phyloP scores from a whole-genome alignment of 2,888 invertebrate genomes.

The Harpalus rufipes region DNA sequence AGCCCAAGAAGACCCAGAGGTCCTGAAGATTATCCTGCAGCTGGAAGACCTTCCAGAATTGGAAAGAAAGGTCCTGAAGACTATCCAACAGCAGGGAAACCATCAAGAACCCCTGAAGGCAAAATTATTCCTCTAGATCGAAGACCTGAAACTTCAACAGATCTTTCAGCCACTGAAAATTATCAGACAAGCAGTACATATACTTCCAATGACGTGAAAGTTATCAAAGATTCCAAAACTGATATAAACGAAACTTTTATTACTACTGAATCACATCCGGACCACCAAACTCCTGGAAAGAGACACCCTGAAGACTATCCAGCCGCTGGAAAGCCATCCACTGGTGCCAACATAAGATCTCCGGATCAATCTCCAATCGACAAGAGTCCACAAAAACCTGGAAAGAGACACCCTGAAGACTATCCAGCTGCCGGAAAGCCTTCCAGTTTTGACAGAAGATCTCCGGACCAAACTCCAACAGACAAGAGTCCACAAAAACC shows the following conservation, averaged over 20 bases:
- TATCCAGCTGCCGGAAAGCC: conserved; percentile 25
- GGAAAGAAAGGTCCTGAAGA: conserved; percentile 23
- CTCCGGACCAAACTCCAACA: not conserved
- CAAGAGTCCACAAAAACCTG: conserved; percentile 67
- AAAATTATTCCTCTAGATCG: conserved; percentile 73
- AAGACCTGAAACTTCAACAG: not conserved
- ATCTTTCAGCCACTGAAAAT: conserved; percentile 4
- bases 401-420: conserved; percentile 67
- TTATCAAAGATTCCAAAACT: conserved; percentile 23
- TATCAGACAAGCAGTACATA: not conserved
- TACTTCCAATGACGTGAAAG: not conserved
- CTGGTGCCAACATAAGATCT: conserved; percentile 61
- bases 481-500: conserved; percentile 1
- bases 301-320: conserved; percentile 35
- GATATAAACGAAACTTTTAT: not conserved
- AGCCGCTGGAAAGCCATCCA: conserved; percentile 16
- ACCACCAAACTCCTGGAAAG: conserved; percentile 69
- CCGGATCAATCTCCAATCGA: conserved; percentile 2
- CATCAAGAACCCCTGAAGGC: conserved; percentile 76
- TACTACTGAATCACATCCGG: not conserved
- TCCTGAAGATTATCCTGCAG: conserved; percentile 58
- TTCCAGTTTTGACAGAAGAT: not conserved
- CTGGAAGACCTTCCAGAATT: conserved; percentile 15
- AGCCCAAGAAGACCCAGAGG: conserved; percentile 67
- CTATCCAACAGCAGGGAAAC: conserved; percentile 71